Conservation (phyloP, 2,888 invertebrate species). For the Cybosia mesomella region DNA sequence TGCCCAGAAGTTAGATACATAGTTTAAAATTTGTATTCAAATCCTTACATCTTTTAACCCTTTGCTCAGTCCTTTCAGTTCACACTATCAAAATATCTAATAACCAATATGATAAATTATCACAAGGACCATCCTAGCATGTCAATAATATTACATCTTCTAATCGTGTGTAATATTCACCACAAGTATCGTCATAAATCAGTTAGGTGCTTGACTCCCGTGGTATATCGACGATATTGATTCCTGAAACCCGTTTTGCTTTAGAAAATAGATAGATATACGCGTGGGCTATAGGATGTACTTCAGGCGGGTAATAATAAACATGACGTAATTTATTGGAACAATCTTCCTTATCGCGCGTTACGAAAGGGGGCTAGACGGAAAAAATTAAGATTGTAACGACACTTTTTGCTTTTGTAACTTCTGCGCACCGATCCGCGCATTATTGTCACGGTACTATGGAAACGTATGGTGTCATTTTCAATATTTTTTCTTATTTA, state of each 20-base stretch:
- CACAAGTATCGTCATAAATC: slow-evolving; percentile 23
- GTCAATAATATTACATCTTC: not conserved
- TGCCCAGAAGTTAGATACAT: too few relatives aligned
- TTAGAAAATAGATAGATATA: slow-evolving; percentile 52
- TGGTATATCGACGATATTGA: slow-evolving; percentile 45
- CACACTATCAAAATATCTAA: not conserved
- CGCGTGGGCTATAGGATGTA: slow-evolving; percentile 30
- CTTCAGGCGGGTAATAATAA: not conserved
- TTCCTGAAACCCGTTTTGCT: slow-evolving; percentile 48
- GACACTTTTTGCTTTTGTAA: too few relatives aligned
- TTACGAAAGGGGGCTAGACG: too few relatives aligned
- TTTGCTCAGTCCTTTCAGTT: not conserved
- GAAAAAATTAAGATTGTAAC: too few relatives aligned
- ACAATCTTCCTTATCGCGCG: too few relatives aligned
- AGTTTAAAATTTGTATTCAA: too few relatives aligned
- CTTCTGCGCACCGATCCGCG: too few relatives aligned
- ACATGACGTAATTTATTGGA: not conserved
- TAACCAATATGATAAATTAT: not conserved
- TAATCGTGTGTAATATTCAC: slow-evolving; percentile 7
- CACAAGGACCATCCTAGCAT: not conserved
- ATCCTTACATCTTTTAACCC: too few relatives aligned
- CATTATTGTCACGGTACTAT: too few relatives aligned
- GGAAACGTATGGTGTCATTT: too few relatives aligned
- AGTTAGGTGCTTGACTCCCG: slow-evolving; percentile 7
- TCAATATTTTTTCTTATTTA: too few relatives aligned